Conservation (phyloP, 2,888 invertebrate species). For the Campaea margaritaria region DNA sequence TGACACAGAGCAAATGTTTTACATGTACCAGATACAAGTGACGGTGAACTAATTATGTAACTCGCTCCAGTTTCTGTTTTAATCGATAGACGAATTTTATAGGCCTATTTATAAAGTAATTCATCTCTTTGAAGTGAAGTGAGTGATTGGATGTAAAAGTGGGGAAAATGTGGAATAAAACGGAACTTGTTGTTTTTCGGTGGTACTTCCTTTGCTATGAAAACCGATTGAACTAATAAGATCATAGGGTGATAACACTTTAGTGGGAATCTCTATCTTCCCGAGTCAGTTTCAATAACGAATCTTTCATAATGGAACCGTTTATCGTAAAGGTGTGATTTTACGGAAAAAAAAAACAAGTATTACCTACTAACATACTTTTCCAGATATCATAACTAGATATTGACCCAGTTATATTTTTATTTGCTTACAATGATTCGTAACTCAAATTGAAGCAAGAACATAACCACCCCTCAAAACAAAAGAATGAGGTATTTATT, state of each 20-base stretch:
- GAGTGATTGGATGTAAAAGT: conserved; percentile 31
- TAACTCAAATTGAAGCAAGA: conserved; percentile 15
- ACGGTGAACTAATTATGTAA: conserved; percentile 63
- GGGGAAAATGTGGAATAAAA: conserved; percentile 26
- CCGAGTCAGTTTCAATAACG: too few species aligned
- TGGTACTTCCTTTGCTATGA: conserved; percentile 14
- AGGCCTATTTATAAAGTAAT: conserved; percentile 32
- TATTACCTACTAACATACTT: too few species aligned
- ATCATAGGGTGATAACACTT: background rate
- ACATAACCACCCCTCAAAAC: conserved; percentile 47
- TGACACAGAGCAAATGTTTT: conserved; percentile 63
- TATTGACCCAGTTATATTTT: background rate
- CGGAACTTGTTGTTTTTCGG: conserved; percentile 24
- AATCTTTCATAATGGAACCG: too few species aligned
- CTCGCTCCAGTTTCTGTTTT: conserved; percentile 54
- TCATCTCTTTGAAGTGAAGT: conserved; percentile 35
- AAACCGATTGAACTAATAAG: background rate
- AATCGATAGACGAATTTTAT: conserved; percentile 56
- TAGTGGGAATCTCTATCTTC: too few species aligned
- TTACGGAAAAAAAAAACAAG: too few species aligned
- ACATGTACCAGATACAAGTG: conserved; percentile 62
- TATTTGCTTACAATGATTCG: conserved; percentile 12
- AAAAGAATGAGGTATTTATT: conserved; percentile 58
- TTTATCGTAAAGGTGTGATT: too few species aligned
- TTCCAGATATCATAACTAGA: too few species aligned